Percentiles rank a stretch among this genome's conserved stretches.
Conservation (phyloP, 2,797 vertebrate genomes). For the Pachyuromys duprasi region DNA sequence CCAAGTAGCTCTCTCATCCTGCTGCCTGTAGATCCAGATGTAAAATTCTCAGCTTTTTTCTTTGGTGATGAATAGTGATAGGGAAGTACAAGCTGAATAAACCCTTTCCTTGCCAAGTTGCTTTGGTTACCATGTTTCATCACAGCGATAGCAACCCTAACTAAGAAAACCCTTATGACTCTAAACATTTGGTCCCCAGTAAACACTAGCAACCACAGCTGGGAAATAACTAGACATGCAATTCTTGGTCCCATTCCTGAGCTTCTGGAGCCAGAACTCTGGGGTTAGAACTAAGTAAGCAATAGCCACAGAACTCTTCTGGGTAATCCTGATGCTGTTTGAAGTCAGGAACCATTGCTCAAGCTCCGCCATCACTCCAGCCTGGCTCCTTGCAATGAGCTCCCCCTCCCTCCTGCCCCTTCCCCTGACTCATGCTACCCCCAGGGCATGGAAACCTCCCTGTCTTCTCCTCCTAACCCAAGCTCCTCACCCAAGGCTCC, state of each 20-base stretch:
- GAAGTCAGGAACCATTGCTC: neutral
- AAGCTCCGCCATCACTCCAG: neutral
- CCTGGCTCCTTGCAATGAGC: neutral
- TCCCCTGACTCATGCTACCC: neutral
- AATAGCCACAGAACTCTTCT: neutral
- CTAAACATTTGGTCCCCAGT: neutral
- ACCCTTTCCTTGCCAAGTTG: neutral
- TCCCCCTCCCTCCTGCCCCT: neutral
- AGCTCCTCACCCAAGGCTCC: neutral
- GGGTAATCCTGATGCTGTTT: rapidly evolving
- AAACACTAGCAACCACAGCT: no score
- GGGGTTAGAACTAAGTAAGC: neutral
- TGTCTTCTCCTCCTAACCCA: neutral
- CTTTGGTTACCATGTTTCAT: neutral
- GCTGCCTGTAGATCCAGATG: neutral
- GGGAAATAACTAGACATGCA: neutral
- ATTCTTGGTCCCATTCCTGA: neutral
- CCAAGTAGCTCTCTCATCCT: neutral
- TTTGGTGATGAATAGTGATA: neutral
- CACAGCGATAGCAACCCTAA: neutral
- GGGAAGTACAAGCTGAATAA: neutral
- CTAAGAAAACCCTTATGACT: neutral
- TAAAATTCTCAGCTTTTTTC: neutral
- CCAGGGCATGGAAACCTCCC: no score
- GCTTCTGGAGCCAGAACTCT: neutral